phyloP scores from a whole-genome alignment of 2,888 invertebrate genomes.

The Sesia bembeciformis region DNA sequence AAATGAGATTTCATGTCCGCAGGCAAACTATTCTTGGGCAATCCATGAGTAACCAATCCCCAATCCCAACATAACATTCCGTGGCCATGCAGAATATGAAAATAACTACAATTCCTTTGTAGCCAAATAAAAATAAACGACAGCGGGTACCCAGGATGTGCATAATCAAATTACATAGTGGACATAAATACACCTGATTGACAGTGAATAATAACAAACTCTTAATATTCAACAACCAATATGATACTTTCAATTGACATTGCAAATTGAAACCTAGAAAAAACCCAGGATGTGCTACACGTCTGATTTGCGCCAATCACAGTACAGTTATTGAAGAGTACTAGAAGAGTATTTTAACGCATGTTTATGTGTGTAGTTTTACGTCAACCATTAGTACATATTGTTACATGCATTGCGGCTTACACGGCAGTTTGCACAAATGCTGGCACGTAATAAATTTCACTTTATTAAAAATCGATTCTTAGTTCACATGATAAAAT shows the following conservation, averaged over 20 bases:
- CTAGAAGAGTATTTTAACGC: no score
- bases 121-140: constrained; percentile 43
- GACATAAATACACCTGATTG: constrained; percentile 33
- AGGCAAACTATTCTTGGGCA: constrained; percentile 30
- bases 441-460: no score
- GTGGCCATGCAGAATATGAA: constrained; percentile 62
- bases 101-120: constrained; percentile 44
- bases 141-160: constrained; percentile 55
- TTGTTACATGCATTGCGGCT: constrained; percentile 61
- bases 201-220: constrained; percentile 17
- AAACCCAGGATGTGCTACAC: no score
- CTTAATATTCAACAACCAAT: constrained; percentile 23
- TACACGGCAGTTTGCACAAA: constrained; percentile 49
- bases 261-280: no score
- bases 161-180: constrained; percentile 58
- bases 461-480: no score
- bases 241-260: constrained; percentile 46
- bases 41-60: constrained; percentile 19
- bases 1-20: constrained; percentile 15
- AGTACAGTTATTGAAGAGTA: no score
- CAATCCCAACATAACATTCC: constrained; percentile 38
- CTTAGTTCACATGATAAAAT: no score
- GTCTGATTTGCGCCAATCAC: no score
- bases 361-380: constrained; percentile 15
- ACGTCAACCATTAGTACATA: constrained; percentile 61